A percentile compares a stretch with the other conserved stretches of the same genome.
Evolutionary conservation across 2,888 invertebrate species (phyloP).

Genomic region (Apodemia hepburni): DNA sequence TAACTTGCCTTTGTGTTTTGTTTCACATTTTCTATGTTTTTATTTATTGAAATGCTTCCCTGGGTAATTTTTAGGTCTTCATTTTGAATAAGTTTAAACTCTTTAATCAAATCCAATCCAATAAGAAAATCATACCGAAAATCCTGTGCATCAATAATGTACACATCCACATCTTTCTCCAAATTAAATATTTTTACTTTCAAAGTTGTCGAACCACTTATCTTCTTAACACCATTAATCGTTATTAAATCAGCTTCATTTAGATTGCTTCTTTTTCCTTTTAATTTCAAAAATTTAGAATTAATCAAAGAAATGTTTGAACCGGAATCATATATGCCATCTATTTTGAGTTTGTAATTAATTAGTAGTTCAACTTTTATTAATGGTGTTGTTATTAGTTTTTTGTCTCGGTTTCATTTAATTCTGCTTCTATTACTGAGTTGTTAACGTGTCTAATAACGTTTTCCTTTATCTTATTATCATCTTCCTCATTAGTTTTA

Average conservation of each 20-base stretch:
- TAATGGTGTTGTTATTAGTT: slow-evolving; percentile 34
- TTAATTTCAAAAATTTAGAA: slow-evolving; percentile 31
- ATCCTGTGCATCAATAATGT: slow-evolving; percentile 32
- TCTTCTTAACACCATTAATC: slow-evolving; percentile 29
- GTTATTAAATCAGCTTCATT: slow-evolving; percentile 28
- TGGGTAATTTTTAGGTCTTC: slow-evolving; percentile 32
- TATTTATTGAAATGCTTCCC: slow-evolving; percentile 12
- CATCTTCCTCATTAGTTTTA: slow-evolving; percentile 16
- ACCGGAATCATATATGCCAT: slow-evolving; percentile 36
- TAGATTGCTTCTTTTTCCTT: slow-evolving; percentile 13
- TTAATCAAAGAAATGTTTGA: slow-evolving; percentile 37
- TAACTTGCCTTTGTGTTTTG: slow-evolving; percentile 3
- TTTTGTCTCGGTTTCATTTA: slow-evolving; percentile 30
- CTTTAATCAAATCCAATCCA: slow-evolving; percentile 34
- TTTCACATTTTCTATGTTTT: slow-evolving; percentile 5
- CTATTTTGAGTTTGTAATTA: slow-evolving; percentile 29
- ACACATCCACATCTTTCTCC: slow-evolving; percentile 32
- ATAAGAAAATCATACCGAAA: slow-evolving; percentile 36
- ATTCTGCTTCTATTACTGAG: slow-evolving; percentile 28
- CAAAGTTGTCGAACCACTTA: slow-evolving; percentile 26
- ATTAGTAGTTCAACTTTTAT: slow-evolving; percentile 34
- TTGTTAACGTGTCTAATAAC: slow-evolving; percentile 25
- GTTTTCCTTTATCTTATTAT: slow-evolving; percentile 15
- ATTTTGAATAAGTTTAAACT: slow-evolving; percentile 34
- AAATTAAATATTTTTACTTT: slow-evolving; percentile 32